Base-by-base conservation (phyloP, 2,113 vertebrate species). In the Dromiciops gliroides region DNA sequence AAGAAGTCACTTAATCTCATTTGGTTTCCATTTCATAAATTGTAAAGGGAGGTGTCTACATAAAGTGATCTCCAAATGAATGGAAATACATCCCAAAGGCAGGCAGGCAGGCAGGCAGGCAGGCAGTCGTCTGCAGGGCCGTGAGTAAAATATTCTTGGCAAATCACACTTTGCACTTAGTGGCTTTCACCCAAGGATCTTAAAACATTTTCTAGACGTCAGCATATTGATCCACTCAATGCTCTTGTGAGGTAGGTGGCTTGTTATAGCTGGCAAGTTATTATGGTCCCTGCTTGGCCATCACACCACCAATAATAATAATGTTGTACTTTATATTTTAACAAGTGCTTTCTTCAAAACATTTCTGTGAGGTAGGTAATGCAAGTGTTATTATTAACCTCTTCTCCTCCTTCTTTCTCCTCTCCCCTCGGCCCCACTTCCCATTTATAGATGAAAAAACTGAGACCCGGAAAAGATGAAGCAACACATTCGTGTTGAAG, bases 161-260 rank as follows among this genome's bases (percentile, higher is more conserved):
- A 95, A 96, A 95, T 97, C n/a, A 90, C 5, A 93, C 89, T 95
- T 97, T 94, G 92, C 93, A 67, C 90, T 88, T 88, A 95, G 75
- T 94, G 89, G 92, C 56, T 95, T 93, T 94, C 48, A 95, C 48
- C 90, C 56, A 94, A 88, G 93, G 93, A 90, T 90, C 89, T 90
- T 50, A 94, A 90, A 89, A 50, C 93, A 31, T 60, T 89, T 94
- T 90, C 25, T 93, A 93, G 93, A 88, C 19, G 19, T 50, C 83
- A 47, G 8, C 10, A 14, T 92, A 95, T 96, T 60, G 93, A 94
- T 96, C 50, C 26, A 51, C 24, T 91, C 51, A 26, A 47, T 19
- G 94, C 92, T 94, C 90, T 19, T 89, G 48, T 90, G 93, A 95
- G 28, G 37, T 89, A 93, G 53, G 92, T 93, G 52, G 95, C 95